Evolutionary conservation across 2,113 vertebrate genomes (phyloP), one percentile per base, ranked within the genome.

Genomic region (Todiramphus saurophagus): DNA sequence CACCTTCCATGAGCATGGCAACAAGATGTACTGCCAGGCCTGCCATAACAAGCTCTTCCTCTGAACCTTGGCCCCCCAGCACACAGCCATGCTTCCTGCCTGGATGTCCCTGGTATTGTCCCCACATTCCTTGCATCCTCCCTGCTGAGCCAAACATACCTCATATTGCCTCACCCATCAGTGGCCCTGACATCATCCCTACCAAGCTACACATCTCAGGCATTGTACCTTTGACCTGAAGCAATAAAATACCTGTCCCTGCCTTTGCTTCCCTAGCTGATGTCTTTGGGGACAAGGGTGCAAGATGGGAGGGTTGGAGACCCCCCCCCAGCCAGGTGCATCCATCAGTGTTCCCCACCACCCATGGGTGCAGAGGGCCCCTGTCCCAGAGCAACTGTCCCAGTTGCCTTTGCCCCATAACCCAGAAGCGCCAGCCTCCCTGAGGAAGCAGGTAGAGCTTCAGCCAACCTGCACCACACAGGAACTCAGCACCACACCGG

Each of bases 21-120:
- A 97, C 66, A 99, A 99, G 94, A 98, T 98, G 16, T 99, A 99
- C 86, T 99, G 99, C 90, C 79, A 95, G 2, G 1, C 58, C 16
- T 99, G 99, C 96, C 97, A 98, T 9, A 25, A 90, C 33, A 99
- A 98, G 96, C 99, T 99, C 84, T 99, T 99, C 73, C 37, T 81
- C 28, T 95, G 62, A 96, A 2, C 30, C 10, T 27, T 2, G 6
- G 10, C 15, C 15, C 10, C 77, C 35, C 5, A 2, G 73, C 62
- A 9, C 5, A 0, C 25, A 27, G 72, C 25, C 11, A 2, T 51
- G 5, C 12, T 28, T 24, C 31, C 15, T 8, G 41, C 56, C 5
- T 17, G 39, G 0, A 1, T 14, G 3, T 1, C 4, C 25, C 67
- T 3, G 21, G 30, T 23, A 33, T 11, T 15, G 16, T 30, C 39